Evolutionary conservation across 2,888 invertebrate genomes (phyloP), one percentile per base, ranked within the genome.

Genomic region (Gortyna flavago): DNA sequence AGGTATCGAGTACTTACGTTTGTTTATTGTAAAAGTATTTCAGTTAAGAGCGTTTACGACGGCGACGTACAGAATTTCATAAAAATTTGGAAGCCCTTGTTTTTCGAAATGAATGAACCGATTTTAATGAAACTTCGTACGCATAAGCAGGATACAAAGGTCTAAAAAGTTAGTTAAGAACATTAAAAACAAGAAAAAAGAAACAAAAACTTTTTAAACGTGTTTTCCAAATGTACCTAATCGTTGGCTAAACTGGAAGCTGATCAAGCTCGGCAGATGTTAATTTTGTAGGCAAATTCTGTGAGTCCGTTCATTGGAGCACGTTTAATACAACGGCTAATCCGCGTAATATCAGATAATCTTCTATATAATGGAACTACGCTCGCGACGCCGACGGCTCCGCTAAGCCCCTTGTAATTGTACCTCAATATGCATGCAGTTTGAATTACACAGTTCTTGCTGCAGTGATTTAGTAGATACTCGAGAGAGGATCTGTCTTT

Each of bases 261-360:
- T 13, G 41, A 65, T 44, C 29, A 29, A n/a, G 2, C 6, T 61
- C 44, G n/a, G 51, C 41, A 64, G 72, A 75, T 68, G 57, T 77
- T 85, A 81, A 84, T 84, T 85, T 77, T 73, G 48, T 79, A 66
- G 77, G 68, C 70, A 79, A 83, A 82, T 84, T 83, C 70, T 51
- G 71, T 62, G 79, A 66, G 71, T 67, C 75, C 69, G 72, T 70
- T 66, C 69, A 77, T 71, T 85, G 75, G 66, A 85, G 80, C 79
- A 74, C 66, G 74, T 87, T 86, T 83, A 86, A 84, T 86, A 82
- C 72, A 70, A 71, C 81, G 44, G 79, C 80, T 89, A 88, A 89
- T 87, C 89, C 85, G 54, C 70, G 79, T 89, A 83, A 85, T 89
- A 85, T 77, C 81, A 80, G 87, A 89, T 89, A 89, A 89, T 87